Conservation (phyloP, 2,888 invertebrate species). For the Stenurella melanura region DNA sequence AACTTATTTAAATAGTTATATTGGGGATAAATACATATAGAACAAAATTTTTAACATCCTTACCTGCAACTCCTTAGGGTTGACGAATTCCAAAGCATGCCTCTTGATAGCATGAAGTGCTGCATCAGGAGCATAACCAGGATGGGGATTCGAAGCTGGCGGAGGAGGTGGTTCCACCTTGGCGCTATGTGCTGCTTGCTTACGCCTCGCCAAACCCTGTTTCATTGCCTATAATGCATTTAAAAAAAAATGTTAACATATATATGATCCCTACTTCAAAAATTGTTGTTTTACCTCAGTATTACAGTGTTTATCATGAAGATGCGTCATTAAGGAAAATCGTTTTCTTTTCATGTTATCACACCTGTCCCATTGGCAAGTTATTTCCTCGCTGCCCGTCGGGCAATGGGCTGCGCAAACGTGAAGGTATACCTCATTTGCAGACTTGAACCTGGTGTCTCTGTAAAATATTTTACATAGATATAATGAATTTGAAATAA, state of each 20-base stretch:
- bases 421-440: conserved; percentile 90
- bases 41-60: conserved; percentile 54
- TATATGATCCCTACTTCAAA: neutral
- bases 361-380: conserved; percentile 93
- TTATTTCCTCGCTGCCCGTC: conserved; percentile 80
- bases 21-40: too few species aligned
- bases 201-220: conserved; percentile 80
- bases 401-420: conserved; percentile 91
- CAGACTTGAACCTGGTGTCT: conserved; percentile 81
- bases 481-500: neutral
- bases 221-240: conserved; percentile 73
- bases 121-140: conserved; percentile 96
- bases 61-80: conserved; percentile 92
- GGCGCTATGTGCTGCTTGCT: conserved; percentile 76
- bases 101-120: conserved; percentile 97
- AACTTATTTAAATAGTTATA: too few species aligned
- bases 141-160: conserved; percentile 75
- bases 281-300: conserved; percentile 77
- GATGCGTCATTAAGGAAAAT: conserved; percentile 97
- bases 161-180: conserved; percentile 75
- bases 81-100: conserved; percentile 93
- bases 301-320: conserved; percentile 95
- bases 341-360: conserved; percentile 92
- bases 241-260: conserved; percentile 3
- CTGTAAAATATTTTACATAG: conserved; percentile 58